These are phyloP conservation scores for Rhopalosiphum padi DNA, from an alignment of 1,140 invertebrate species.

Conservation along the genomic window DNA sequence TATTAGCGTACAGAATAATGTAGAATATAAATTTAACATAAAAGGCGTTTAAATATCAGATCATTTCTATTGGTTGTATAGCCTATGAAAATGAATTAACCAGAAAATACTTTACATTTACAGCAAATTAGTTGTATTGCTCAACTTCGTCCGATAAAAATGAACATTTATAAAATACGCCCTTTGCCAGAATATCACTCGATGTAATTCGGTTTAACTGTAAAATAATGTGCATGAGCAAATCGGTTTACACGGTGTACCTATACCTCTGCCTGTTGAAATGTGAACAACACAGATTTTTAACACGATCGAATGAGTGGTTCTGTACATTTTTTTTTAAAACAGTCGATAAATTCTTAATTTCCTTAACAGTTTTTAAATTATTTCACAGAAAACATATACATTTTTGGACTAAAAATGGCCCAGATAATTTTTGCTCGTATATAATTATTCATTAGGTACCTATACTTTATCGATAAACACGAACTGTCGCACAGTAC, in stretches of 20 bases:
- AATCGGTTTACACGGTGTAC: not conserved
- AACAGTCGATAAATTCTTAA: no score
- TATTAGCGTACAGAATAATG: no score
- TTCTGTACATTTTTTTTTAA: not conserved
- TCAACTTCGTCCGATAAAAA: not conserved
- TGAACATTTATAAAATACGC: not conserved
- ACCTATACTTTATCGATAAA: not conserved
- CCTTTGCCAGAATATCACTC: no score
- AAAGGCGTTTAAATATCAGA: not conserved
- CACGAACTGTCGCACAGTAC: not conserved
- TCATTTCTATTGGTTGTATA: not conserved
- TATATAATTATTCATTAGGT: not conserved
- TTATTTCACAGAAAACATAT: no score
- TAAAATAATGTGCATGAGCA: not conserved
- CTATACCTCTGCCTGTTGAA: not conserved
- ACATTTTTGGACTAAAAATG: no score
- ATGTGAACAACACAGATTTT: not conserved
- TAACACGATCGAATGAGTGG: not conserved
- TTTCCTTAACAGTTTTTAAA: no score
- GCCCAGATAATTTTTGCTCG: not conserved
- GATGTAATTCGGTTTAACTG: not conserved
- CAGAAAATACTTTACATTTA: not conserved
- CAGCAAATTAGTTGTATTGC: not conserved
- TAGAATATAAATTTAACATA: not conserved
- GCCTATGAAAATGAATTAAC: not conserved